Conservation (phyloP, 2,888 invertebrate species). For the Limnephilus marmoratus region DNA sequence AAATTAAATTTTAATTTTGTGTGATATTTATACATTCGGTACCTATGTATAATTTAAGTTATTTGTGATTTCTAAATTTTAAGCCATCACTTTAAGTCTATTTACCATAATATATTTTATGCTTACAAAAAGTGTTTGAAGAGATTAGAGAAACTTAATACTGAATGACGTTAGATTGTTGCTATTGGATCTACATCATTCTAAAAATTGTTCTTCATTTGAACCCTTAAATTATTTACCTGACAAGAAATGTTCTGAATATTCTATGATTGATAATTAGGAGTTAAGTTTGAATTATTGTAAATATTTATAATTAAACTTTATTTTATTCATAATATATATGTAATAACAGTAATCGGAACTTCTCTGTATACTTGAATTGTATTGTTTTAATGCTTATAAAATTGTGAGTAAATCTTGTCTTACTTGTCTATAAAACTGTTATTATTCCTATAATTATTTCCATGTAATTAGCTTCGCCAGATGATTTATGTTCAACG, state of each 20-base stretch:
- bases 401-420: background rate
- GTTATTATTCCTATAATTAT: background rate
- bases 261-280: background rate
- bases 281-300: background rate
- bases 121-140: background rate
- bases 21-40: constrained; percentile 41
- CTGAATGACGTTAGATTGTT: background rate
- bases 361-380: background rate
- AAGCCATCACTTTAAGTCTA: background rate
- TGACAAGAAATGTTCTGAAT: background rate
- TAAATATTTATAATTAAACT: background rate
- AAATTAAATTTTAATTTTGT: constrained; percentile 36
- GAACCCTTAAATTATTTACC: background rate
- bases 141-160: background rate
- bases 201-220: background rate
- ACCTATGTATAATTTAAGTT: constrained; percentile 14
- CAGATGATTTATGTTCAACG: background rate
- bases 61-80: constrained; percentile 9
- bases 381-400: background rate
- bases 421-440: background rate
- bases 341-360: background rate
- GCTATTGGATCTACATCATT: background rate
- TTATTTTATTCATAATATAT: background rate
- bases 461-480: background rate
- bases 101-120: background rate